Evolutionary conservation across 1,140 invertebrate genomes (phyloP), one percentile per base, ranked within the genome.

Genomic region (Phocides pigmalion): DNA sequence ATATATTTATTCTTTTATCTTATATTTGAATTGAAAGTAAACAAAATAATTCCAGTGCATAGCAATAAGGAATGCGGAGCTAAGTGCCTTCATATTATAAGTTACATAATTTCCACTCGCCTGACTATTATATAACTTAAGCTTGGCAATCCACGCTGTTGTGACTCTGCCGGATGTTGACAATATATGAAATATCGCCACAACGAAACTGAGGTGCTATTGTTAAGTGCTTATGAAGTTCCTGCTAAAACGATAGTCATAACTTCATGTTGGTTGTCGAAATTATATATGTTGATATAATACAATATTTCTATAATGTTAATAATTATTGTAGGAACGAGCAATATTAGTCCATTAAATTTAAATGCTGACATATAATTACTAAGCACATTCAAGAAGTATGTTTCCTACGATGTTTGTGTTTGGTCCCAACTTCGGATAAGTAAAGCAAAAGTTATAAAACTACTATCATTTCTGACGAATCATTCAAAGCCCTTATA

Each of bases 141-240:
- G 22, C 41, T 58, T 58, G 54, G 54, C 15, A 39, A 17, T 41
- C 8, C 6, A 16, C 19, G n/a, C n/a, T n/a, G n/a, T 39, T 15
- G 16, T 8, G 12, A 15, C 15, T 51, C 14, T 58, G 54, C 54
- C 25, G 9, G 15, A 32, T 12, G 25, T 44, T 11, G 54, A 58
- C 54, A 58, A 58, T 58, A 58, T 46, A 44, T 16, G 16, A 32
- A 46, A 44, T 46, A 46, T 58, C 41, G 41, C 54, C 54, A 58
- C 54, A 58, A 32, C 54, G 54, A 58, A 58, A 58, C 39, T 32
- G 22, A 58, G 54, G 54, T 58, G 54, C 54, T 58, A 58, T 46
- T 32, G 20, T 58, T 58, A 56, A 17, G 3, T 56, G 53, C 53
- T 44, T 32, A 42, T 1, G 6, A 16, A 19, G 49, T 53, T 37